Evolutionary conservation across 2,797 vertebrate species (phyloP).

Genomic region (Coregonus suidteri): DNA sequence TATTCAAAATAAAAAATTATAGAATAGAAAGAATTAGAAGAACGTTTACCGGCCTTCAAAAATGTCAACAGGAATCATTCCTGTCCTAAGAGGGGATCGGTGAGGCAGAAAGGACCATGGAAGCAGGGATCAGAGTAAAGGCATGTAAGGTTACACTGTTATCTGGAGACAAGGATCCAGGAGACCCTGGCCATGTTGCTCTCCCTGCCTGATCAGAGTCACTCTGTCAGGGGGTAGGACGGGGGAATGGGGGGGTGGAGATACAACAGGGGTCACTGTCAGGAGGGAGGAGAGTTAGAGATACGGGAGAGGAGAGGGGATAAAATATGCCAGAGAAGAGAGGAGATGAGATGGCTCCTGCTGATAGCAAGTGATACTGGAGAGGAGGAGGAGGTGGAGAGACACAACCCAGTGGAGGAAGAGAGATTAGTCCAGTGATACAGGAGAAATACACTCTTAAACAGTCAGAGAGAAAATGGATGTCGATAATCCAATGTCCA

Average conservation of each 20-base stretch:
- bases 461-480: neutral
- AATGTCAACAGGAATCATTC: neutral
- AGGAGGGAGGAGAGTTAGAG: neutral
- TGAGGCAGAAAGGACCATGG: neutral
- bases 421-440: neutral
- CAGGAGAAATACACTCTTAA: neutral
- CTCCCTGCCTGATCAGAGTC: neutral
- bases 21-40: neutral
- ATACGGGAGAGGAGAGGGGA: neutral
- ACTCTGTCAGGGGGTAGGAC: neutral
- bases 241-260: neutral
- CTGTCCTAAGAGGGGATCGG: neutral
- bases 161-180: slow-evolving; percentile 1
- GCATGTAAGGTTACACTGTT: neutral
- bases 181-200: neutral
- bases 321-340: neutral
- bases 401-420: neutral
- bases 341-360: neutral
- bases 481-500: too few species aligned
- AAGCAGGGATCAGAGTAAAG: neutral
- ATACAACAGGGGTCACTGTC: neutral
- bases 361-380: neutral
- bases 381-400: neutral
- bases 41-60: neutral
- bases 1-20: neutral